A percentile compares a stretch with the other conserved stretches of the same genome.
These are phyloP conservation scores for Myotis findleyi DNA, from an alignment of 2,797 vertebrate genomes.

Conservation along the genomic window DNA sequence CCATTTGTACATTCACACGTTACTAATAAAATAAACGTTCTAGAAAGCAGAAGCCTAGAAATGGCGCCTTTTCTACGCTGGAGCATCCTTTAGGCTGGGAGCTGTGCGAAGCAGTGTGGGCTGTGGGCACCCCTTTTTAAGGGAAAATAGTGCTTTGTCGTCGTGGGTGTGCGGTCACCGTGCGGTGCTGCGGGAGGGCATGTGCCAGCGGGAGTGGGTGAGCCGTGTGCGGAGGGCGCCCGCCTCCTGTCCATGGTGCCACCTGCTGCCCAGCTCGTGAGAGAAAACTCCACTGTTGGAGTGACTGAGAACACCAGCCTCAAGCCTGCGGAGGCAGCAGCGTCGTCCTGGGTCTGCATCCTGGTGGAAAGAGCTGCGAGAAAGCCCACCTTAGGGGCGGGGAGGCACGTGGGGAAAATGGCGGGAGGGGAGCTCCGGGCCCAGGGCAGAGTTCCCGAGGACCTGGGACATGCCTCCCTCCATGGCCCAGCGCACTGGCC, in stretches of 20 bases:
- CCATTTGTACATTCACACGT: background rate
- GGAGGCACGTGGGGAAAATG: background rate
- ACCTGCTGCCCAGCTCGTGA: background rate
- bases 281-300: background rate
- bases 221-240: background rate
- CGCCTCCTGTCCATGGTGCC: background rate
- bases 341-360: background rate
- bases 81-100: background rate
- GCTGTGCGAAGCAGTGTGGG: background rate
- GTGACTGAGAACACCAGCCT: background rate
- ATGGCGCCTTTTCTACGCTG: background rate
- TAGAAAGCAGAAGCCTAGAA: conserved; percentile 27
- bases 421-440: background rate
- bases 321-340: background rate
- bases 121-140: background rate
- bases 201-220: background rate
- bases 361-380: background rate
- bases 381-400: background rate
- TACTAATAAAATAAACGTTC: conserved; percentile 52
- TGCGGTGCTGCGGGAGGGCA: background rate
- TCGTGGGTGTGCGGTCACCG: background rate
- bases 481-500: background rate
- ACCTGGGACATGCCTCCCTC: background rate
- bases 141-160: background rate
- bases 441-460: background rate